These are phyloP conservation scores for Calyptomena viridis DNA, from an alignment of 2,113 vertebrate species.

Conservation along the genomic window DNA sequence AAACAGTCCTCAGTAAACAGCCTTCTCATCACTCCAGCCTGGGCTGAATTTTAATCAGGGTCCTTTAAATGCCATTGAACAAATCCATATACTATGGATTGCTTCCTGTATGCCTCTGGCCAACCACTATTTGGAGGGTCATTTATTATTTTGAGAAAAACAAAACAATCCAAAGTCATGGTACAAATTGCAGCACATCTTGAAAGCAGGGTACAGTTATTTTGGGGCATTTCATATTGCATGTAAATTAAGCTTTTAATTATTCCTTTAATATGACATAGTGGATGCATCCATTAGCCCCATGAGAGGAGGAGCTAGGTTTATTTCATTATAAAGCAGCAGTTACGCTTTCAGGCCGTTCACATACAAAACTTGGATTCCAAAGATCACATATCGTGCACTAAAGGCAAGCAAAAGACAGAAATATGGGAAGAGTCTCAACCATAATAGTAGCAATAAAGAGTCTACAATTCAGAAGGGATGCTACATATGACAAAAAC, in stretches of 20 bases:
- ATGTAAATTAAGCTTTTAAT: constrained; percentile 59
- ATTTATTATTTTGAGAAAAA: constrained; percentile 80
- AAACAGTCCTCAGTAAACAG: constrained; percentile 69
- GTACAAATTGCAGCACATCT: constrained; percentile 52
- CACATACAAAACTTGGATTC: not conserved
- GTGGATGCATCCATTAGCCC: not conserved
- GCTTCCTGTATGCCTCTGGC: constrained; percentile 68
- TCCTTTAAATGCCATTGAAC: constrained; percentile 82
- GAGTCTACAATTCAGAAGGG: not conserved
- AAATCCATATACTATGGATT: constrained; percentile 81
- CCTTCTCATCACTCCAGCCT: constrained; percentile 61
- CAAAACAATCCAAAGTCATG: constrained; percentile 64
- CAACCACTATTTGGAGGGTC: constrained; percentile 68
- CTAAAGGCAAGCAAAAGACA: not conserved
- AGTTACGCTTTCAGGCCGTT: not conserved
- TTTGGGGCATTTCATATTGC: constrained; percentile 34
- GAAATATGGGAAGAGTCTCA: not conserved
- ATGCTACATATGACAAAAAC: not conserved
- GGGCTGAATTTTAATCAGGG: constrained; percentile 81
- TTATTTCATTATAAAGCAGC: not conserved
- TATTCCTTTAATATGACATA: constrained; percentile 37
- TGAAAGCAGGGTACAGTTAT: not conserved
- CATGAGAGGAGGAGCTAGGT: not conserved
- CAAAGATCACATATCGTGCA: not conserved
- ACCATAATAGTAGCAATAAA: not conserved